These are phyloP conservation scores for Zalophus californianus DNA, from an alignment of 2,797 vertebrate species.

Conservation along the genomic window DNA sequence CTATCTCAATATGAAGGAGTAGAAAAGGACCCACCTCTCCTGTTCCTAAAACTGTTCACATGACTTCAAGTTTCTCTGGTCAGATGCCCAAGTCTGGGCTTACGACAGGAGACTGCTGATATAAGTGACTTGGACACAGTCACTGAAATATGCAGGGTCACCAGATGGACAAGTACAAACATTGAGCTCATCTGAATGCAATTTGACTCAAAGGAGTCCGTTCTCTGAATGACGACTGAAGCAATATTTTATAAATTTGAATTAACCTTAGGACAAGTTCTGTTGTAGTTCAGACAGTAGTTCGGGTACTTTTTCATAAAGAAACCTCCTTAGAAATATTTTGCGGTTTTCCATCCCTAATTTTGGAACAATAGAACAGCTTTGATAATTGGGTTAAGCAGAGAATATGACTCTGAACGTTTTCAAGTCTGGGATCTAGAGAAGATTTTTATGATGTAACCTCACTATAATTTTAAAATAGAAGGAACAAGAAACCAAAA, in stretches of 20 bases:
- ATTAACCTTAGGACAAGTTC: neutral
- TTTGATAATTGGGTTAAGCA: neutral
- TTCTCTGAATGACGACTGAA: neutral
- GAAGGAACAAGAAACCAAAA: neutral
- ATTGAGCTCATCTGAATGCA: neutral
- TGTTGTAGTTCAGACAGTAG: neutral
- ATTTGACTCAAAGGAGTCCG: slow-evolving; percentile 10
- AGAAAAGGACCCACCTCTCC: neutral
- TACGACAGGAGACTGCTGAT: neutral
- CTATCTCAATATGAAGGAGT: neutral
- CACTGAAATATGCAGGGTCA: neutral
- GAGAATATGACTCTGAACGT: neutral
- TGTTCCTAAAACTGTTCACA: neutral
- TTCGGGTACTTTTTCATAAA: slow-evolving; percentile 44
- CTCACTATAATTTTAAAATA: slow-evolving; percentile 7
- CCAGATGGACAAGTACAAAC: neutral
- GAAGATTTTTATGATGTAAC: neutral
- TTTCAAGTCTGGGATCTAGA: slow-evolving; percentile 4
- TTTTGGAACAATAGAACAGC: neutral
- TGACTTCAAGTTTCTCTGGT: slow-evolving; percentile 41
- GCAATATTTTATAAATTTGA: slow-evolving; percentile 8
- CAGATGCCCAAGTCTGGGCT: neutral
- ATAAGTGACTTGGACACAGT: neutral
- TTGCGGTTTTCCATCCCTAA: neutral
- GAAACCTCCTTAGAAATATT: slow-evolving; percentile 27